Conservation (phyloP, 1,140 invertebrate species). For the Liolophura sinensis region DNA sequence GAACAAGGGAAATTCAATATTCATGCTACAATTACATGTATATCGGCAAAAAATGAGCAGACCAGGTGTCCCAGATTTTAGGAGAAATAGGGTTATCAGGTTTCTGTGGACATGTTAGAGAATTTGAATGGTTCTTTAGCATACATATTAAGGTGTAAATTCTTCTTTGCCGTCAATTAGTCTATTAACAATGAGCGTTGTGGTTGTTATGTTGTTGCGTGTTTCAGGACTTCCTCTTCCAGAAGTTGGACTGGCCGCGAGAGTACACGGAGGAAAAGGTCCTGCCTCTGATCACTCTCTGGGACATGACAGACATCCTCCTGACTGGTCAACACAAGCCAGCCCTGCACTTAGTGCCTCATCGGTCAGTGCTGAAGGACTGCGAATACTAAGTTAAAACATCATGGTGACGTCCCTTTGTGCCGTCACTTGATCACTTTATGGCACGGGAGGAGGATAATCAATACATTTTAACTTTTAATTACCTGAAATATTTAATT, state of each 20-base stretch:
- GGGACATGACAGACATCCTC: conserved; percentile 43
- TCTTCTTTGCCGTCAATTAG: conserved; percentile 19
- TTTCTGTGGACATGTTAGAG: background rate
- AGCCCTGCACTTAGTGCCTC: conserved; percentile 8
- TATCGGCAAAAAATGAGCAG: no score
- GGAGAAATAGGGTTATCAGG: no score
- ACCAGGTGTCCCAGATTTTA: no score
- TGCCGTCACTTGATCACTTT: no score
- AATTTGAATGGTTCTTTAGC: background rate
- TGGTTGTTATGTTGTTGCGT: conserved; percentile 20
- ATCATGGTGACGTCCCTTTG: background rate
- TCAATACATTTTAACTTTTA: no score
- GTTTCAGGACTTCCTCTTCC: conserved; percentile 24
- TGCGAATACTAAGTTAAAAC: background rate
- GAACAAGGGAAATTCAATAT: no score
- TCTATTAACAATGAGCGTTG: no score
- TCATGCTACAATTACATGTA: no score
- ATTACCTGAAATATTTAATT: no score
- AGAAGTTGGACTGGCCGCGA: conserved; percentile 31
- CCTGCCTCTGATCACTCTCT: conserved; percentile 32
- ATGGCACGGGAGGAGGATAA: background rate
- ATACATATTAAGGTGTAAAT: background rate
- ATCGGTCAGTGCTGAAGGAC: conserved; percentile 8
- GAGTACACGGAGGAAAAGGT: conserved; percentile 34
- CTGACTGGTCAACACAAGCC: conserved; percentile 38